Evolutionary conservation across 2,113 vertebrate genomes (phyloP).

Genomic region (Hepsetus odoe): DNA sequence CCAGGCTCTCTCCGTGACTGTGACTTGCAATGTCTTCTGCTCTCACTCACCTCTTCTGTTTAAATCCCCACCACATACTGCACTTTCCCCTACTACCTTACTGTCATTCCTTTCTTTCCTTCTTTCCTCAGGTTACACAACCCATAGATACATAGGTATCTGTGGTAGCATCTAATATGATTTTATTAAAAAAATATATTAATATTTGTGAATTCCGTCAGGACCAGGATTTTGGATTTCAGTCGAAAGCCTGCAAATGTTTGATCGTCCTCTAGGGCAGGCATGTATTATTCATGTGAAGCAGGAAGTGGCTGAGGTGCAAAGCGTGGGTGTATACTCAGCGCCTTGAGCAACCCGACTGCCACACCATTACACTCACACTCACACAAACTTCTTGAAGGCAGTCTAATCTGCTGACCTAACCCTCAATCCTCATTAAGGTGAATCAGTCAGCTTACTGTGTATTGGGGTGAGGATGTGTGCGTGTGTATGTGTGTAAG

Average conservation of each 20-base stretch:
- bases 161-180: background rate
- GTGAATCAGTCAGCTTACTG: background rate
- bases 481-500: too few species aligned
- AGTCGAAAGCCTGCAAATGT: background rate
- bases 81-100: background rate
- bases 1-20: background rate
- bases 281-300: slow-evolving; percentile 37
- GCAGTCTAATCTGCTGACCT: background rate
- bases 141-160: background rate
- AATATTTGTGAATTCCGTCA: background rate
- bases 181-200: background rate
- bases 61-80: background rate
- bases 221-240: background rate
- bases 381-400: slow-evolving; percentile 4
- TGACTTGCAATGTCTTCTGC: background rate
- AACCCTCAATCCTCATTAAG: background rate
- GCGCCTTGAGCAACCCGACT: slow-evolving; percentile 29
- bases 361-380: background rate
- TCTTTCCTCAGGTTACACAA: background rate
- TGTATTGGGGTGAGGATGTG: background rate
- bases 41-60: background rate
- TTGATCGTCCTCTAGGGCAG: background rate
- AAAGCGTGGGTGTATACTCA: slow-evolving; percentile 26
- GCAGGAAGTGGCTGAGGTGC: slow-evolving; percentile 45
- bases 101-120: background rate